Percentiles rank a stretch among this genome's conserved stretches.
Evolutionary conservation across 2,888 invertebrate genomes (phyloP).

Genomic region (Onthophagus sagittarius): DNA sequence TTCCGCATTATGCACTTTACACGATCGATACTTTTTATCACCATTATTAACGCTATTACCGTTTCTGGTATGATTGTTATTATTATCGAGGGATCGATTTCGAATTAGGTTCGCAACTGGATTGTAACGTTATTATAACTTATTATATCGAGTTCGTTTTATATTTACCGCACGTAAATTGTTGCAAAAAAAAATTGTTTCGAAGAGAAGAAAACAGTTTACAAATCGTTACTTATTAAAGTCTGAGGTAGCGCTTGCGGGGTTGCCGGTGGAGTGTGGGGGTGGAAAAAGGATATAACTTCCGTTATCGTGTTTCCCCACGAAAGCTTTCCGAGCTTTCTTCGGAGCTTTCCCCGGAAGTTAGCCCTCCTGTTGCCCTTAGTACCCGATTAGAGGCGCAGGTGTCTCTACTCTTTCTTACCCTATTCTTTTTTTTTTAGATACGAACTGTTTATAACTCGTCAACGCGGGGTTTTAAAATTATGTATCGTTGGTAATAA

Average conservation of each 20-base stretch:
- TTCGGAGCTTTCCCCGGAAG: background rate
- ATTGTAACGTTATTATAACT: background rate
- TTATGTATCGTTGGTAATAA: background rate
- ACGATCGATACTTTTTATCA: background rate
- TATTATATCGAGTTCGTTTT: background rate
- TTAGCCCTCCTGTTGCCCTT: background rate
- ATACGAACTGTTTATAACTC: background rate
- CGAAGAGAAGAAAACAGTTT: background rate
- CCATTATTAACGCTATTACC: background rate
- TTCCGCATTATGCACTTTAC: background rate
- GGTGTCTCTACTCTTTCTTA: background rate
- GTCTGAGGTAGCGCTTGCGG: background rate
- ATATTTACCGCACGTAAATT: background rate
- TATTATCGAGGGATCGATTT: background rate
- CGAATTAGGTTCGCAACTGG: background rate
- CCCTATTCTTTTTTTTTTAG: background rate
- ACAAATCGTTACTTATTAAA: background rate
- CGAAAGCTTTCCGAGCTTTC: background rate
- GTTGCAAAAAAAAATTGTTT: background rate
- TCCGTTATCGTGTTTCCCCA: background rate
- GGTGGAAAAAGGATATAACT: background rate
- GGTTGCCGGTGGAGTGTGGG: background rate
- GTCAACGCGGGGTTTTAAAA: background rate
- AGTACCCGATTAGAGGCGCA: background rate
- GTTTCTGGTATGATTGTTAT: background rate